These are phyloP conservation scores for Luperina nickerlii DNA, from an alignment of 2,888 invertebrate species.

Conservation along the genomic window DNA sequence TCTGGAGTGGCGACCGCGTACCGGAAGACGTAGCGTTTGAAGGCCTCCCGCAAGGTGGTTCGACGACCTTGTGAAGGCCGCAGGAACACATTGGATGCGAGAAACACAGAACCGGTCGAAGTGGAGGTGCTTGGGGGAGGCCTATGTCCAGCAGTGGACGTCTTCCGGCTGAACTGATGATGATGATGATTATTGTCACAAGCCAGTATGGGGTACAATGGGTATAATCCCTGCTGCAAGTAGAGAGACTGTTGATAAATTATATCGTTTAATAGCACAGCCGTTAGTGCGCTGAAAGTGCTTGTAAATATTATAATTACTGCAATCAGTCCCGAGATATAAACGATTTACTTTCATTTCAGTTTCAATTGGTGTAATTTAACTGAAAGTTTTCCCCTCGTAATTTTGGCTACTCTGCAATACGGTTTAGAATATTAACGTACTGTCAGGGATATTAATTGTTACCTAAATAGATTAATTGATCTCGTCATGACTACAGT, in stretches of 20 bases:
- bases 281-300: constrained; percentile 34
- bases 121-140: too few relatives aligned
- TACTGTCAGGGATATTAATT: background rate
- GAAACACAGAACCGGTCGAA: too few relatives aligned
- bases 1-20: too few relatives aligned
- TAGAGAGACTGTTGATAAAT: background rate
- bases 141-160: too few relatives aligned
- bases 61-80: too few relatives aligned
- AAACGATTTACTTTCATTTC: constrained; percentile 54
- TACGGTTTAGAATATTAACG: background rate
- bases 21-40: too few relatives aligned
- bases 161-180: too few relatives aligned
- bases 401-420: background rate
- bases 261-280: constrained; percentile 7
- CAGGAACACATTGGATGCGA: too few relatives aligned
- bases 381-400: background rate
- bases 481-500: too few relatives aligned
- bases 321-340: constrained; percentile 25
- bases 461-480: too few relatives aligned
- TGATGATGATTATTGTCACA: background rate
- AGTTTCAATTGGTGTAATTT: constrained; percentile 12
- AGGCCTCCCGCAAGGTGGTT: too few relatives aligned
- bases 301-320: constrained; percentile 46
- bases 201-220: too few relatives aligned
- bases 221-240: background rate